Percentiles rank a stretch among this genome's conserved stretches.
Evolutionary conservation across 2,888 invertebrate genomes (phyloP).

Genomic region (Nemurella pictetii): DNA sequence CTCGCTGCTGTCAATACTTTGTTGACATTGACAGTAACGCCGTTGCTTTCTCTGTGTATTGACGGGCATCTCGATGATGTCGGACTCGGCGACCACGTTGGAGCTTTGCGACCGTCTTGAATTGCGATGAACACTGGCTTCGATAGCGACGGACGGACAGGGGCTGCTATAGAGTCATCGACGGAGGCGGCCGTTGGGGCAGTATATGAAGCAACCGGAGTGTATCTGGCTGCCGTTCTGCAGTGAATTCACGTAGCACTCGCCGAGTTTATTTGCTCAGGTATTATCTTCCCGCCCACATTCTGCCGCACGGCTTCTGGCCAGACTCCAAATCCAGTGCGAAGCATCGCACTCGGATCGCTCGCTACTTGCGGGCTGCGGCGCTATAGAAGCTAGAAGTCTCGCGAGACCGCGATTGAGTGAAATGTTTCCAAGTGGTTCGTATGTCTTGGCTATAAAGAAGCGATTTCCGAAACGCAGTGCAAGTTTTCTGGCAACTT

Average conservation of each 20-base stretch:
- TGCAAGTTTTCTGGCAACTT: neutral
- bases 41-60: neutral
- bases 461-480: neutral
- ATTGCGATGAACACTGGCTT: no score
- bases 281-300: neutral
- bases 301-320: neutral
- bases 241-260: neutral
- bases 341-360: neutral
- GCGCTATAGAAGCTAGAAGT: no score
- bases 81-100: neutral
- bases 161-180: no score
- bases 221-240: neutral
- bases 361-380: neutral
- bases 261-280: neutral
- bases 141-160: no score
- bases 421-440: neutral
- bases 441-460: slow-evolving; percentile 18
- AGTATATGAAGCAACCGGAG: neutral
- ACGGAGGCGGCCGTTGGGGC: no score
- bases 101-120: no score
- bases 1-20: neutral
- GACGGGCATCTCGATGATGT: neutral
- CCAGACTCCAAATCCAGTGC: neutral
- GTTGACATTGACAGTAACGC: neutral
- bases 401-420: no score